Evolutionary conservation across 2,113 vertebrate genomes (phyloP).

Genomic region (Petroica traversi): DNA sequence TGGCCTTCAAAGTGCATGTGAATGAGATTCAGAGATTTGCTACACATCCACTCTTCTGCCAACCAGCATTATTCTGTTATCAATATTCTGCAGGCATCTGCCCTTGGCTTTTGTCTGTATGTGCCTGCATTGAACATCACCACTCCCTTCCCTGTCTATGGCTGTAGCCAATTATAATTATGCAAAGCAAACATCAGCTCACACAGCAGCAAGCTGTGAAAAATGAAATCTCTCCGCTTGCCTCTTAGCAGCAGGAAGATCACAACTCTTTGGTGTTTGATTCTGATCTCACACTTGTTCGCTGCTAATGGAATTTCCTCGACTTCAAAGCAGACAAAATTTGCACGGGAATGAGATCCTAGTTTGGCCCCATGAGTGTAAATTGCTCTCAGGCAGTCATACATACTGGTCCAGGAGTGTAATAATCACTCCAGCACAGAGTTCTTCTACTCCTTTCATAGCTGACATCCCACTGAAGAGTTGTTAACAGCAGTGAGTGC

Average conservation of each 20-base stretch:
- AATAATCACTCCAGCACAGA: not conserved
- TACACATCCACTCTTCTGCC: not conserved
- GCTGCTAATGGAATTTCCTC: not conserved
- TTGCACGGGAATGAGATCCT: not conserved
- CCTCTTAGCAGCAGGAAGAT: not conserved
- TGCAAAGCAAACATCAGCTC: not conserved
- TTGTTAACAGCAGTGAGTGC: not conserved
- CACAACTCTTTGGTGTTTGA: not conserved
- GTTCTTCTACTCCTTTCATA: not conserved
- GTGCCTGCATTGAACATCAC: not conserved
- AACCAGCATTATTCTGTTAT: not conserved
- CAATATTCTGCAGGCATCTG: not conserved
- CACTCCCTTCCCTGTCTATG: not conserved
- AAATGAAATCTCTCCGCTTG: not conserved
- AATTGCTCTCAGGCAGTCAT: not conserved
- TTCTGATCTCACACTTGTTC: not conserved
- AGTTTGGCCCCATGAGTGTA: rapidly evolving
- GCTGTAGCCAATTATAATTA: not conserved
- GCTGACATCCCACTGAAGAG: not conserved
- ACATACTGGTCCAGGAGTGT: not conserved
- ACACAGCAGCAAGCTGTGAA: not conserved
- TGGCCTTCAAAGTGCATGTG: not conserved
- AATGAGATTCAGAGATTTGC: not conserved
- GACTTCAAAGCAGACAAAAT: not conserved
- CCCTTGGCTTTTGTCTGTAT: not conserved